A percentile compares a stretch with the other conserved stretches of the same genome.
These are phyloP conservation scores for Carpatolechia fugitivella DNA, from an alignment of 2,888 invertebrate genomes.

Conservation along the genomic window DNA sequence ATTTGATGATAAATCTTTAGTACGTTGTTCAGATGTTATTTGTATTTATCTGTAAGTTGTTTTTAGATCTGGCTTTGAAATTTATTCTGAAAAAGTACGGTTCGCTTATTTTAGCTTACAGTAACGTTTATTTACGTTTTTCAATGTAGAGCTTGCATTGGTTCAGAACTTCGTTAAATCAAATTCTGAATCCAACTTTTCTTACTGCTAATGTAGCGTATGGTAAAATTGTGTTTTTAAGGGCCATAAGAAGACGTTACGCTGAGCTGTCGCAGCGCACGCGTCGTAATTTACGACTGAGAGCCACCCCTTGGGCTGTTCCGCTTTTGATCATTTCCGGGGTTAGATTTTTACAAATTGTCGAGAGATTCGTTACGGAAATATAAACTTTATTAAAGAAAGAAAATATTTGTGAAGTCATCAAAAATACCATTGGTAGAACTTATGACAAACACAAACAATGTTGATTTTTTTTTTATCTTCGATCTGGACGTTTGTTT, in stretches of 20 bases:
- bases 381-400: too few species aligned
- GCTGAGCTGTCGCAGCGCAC: constrained; percentile 30
- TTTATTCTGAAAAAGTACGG: too few species aligned
- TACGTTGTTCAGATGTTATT: too few species aligned
- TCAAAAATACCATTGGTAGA: too few species aligned
- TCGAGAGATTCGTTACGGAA: not conserved
- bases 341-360: not conserved
- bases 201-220: constrained; percentile 40
- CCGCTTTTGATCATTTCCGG: not conserved
- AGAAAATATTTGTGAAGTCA: too few species aligned
- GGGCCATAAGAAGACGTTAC: constrained; percentile 36
- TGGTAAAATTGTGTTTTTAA: constrained; percentile 45
- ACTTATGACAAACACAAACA: too few species aligned
- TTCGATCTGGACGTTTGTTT: too few species aligned
- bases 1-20: too few species aligned
- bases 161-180: not conserved
- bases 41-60: too few species aligned
- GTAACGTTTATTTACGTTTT: not conserved
- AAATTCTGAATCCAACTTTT: constrained; percentile 3
- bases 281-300: constrained; percentile 45
- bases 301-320: constrained; percentile 13
- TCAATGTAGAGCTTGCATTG: not conserved
- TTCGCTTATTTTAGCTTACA: too few species aligned
- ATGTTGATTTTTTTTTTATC: too few species aligned
- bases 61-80: too few species aligned